Evolutionary conservation across 2,797 vertebrate genomes (phyloP), one percentile per base, ranked within the genome.

Genomic region (Meriones psammophilus): DNA sequence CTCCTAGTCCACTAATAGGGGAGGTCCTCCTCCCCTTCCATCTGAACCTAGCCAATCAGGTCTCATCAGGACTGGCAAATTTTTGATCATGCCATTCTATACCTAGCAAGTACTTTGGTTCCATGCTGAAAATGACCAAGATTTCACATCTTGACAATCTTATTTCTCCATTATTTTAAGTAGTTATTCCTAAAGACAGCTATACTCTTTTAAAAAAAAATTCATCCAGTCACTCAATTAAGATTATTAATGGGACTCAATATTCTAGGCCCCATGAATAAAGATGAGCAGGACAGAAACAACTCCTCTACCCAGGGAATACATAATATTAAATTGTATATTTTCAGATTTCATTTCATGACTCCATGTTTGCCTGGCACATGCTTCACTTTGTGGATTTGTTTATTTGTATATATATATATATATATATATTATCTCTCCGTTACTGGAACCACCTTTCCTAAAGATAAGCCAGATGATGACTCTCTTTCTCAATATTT

Each of bases 141-240:
- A 90, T 30, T 88, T 90, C 54, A 90, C 46, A 13, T 94, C 24
- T 95, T 91, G 74, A 68, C 26, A 84, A 58, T 10, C 88, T 79
- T 73, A 78, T 24, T 77, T 22, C 8, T 92, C 28, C 92, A 28
- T 6, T 92, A 28, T 81, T 94, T 92, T 78, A 80, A 93, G 69
- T 71, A 84, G 42, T 17, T 94, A 68, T 56, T 20, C 7, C 8
- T 73, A 76, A 78, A 92, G 60, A 91, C 1, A 28, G 0, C 62
- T 87, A 10, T 20, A 71, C 8, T 73, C 14, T 62, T 94, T 83
- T 84, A 17, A 17, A 58, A 17, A 58, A 71, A 60, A 71, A 50
- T 13, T 33, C 83, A 74, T 73, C 36, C 66, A 69, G 66, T 71
- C 20, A 91, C 50, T 79, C 9, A 76, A 24, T 86, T 46, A 76